Conservation (phyloP, 2,113 vertebrate genomes). For the Etheostoma cragini region DNA sequence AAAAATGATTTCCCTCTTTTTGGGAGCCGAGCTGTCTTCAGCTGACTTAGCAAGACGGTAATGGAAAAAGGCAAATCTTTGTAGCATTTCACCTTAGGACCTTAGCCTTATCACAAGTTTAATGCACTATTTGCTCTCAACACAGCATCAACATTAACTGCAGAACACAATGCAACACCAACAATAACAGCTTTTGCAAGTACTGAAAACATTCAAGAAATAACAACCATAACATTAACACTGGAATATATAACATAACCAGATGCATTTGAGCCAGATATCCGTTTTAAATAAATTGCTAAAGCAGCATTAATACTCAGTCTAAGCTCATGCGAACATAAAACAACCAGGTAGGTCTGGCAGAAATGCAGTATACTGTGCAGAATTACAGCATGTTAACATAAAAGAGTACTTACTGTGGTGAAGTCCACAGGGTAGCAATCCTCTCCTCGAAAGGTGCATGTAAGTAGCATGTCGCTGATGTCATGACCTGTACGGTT, state of each 20-base stretch:
- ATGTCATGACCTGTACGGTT: conserved; percentile 92
- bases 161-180: conserved; percentile 20
- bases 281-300: conserved; percentile 18
- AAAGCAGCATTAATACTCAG: conserved; percentile 17
- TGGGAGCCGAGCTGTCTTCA: neutral
- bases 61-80: neutral
- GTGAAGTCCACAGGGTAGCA: conserved; percentile 88
- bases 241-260: neutral
- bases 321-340: neutral
- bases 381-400: conserved; percentile 21
- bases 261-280: conserved; percentile 19
- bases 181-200: neutral
- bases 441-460: conserved; percentile 87
- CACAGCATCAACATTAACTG: neutral
- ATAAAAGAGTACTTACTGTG: conserved; percentile 84
- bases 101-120: conserved; percentile 10
- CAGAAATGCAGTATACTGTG: conserved; percentile 26
- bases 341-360: conserved; percentile 5
- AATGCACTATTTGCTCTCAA: neutral
- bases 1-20: conserved; percentile 6
- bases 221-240: conserved; percentile 11
- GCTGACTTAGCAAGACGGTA: conserved; percentile 3
- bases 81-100: conserved; percentile 17
- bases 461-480: conserved; percentile 90
- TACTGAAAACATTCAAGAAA: neutral